phyloP scores from a whole-genome alignment of 2,888 invertebrate genomes.

The Ashinkailepas kermadecensis region DNA sequence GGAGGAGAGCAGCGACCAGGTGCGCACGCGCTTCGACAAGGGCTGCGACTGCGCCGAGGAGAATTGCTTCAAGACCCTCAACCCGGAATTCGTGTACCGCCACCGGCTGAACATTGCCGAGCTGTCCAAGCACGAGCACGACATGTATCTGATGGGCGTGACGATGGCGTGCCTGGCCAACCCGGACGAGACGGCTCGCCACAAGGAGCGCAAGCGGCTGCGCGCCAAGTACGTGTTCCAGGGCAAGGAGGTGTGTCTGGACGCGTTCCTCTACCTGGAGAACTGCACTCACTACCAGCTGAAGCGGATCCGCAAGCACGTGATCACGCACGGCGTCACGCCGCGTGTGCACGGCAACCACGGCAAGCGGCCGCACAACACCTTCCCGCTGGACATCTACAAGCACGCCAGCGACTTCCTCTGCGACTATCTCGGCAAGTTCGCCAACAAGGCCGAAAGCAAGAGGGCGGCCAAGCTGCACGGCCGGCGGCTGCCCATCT shows the following conservation, averaged over 20 bases:
- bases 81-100: conserved; percentile 64
- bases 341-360: conserved; percentile 70
- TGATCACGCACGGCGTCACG: conserved; percentile 69
- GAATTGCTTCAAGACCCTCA: conserved; percentile 65
- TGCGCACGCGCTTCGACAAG: conserved; percentile 57
- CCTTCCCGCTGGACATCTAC: conserved; percentile 68
- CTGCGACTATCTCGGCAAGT: conserved; percentile 55
- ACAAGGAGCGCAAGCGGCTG: conserved; percentile 62
- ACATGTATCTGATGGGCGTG: conserved; percentile 78
- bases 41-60: conserved; percentile 70
- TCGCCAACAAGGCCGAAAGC: conserved; percentile 31
- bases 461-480: conserved; percentile 32
- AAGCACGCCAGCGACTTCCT: conserved; percentile 68
- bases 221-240: conserved; percentile 69
- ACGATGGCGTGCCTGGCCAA: conserved; percentile 72
- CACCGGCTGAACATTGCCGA: conserved; percentile 71
- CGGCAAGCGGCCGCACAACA: conserved; percentile 71
- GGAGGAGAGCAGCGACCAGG: conserved; percentile 61
- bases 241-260: conserved; percentile 65
- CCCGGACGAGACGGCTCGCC: conserved; percentile 59
- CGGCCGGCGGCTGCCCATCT: conserved; percentile 31
- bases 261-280: conserved; percentile 68
- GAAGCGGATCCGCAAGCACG: conserved; percentile 66
- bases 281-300: conserved; percentile 72
- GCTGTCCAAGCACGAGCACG: conserved; percentile 69